Evolutionary conservation across 2,113 vertebrate species (phyloP).

Genomic region (Campylomormyrus numenius): DNA sequence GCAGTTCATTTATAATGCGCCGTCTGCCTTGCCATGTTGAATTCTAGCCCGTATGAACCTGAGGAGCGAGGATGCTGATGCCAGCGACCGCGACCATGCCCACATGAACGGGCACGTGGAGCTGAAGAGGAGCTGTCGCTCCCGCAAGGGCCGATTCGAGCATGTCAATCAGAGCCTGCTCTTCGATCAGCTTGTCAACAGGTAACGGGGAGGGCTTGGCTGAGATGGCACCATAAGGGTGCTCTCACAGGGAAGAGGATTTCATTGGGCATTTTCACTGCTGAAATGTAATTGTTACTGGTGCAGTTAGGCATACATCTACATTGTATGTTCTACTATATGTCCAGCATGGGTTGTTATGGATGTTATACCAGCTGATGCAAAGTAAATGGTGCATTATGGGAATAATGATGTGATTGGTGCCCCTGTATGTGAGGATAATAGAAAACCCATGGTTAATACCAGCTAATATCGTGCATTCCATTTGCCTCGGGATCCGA

Average conservation of each 20-base stretch:
- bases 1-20: background rate
- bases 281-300: background rate
- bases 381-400: background rate
- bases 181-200: constrained; percentile 98
- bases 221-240: background rate
- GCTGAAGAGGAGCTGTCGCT: constrained; percentile 87
- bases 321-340: no score
- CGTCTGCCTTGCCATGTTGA: background rate
- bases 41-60: constrained; percentile 79
- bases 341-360: background rate
- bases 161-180: constrained; percentile 96
- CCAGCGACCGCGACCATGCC: constrained; percentile 79
- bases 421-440: background rate
- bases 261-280: background rate
- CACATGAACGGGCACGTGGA: constrained; percentile 92
- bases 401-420: background rate
- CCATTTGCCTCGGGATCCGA: no score
- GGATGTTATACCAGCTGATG: background rate
- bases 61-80: constrained; percentile 78
- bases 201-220: constrained; percentile 51
- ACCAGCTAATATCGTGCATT: background rate
- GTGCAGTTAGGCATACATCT: background rate
- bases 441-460: background rate
- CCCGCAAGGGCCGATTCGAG: constrained; percentile 92
- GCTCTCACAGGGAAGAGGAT: background rate